Base-by-base conservation (phyloP, 2,888 invertebrate genomes). In the Melieria omissa region DNA sequence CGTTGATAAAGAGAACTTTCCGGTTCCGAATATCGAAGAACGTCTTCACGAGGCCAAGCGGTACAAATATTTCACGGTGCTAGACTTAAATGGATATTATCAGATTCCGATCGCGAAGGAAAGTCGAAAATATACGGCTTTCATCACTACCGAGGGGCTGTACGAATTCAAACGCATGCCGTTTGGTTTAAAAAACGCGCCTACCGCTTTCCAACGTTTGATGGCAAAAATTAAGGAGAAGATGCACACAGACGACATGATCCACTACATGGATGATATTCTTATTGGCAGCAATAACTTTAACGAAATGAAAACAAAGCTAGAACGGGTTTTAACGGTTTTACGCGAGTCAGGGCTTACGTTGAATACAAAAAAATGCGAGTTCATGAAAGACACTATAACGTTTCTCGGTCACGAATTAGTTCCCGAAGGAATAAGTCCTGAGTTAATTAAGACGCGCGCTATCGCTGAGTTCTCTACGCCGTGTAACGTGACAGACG, bases 131-230 rank as follows among this genome's bases (percentile, higher is more conserved):
- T 75, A 64, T 58, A 72, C 72, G 14, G 65, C 73, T 1, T 76
- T 75, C 29, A 65, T 70, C 16, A 76, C 73, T 0, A 73, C 67
- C 0, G 75, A 73, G 49, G 74, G 73, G 12, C 65, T 73, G 7
- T 70, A 67, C 41, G 69, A 77, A 60, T 77, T 75, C 55, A 75
- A 73, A 44, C 66, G 70, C 16, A 65, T 77, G 65, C 70, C 73
- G 5, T 70, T 72, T 68, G 69, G 68, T 5, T 58, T 66, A n/a
- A 55, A 65, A 14, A 72, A 69, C 55, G 69, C 60, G 9, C 70
- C 72, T 44, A 58, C 60, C 6, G 65, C 70, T 9, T 73, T 74
- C 12, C 70, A 74, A 44, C 54, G 71, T 5, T 57, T 74, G 4
- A 72, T 75, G 74, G 63, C 65, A 8, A 58, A 70, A 47, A 16